Conservation (phyloP, 1,140 invertebrate genomes). For the Solenopsis invicta region DNA sequence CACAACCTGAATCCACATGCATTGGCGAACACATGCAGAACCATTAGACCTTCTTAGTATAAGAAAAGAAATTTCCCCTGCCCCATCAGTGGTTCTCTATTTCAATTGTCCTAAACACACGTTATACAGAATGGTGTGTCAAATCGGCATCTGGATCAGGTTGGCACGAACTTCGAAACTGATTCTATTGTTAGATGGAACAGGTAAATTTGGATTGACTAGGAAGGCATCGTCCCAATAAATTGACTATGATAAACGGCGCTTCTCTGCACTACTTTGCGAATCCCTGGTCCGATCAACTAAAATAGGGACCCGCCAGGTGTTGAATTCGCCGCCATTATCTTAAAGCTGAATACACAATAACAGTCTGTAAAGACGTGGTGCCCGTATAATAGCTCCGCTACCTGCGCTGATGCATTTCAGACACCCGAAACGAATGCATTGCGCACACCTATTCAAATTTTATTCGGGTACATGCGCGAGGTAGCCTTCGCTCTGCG, state of each 20-base stretch:
- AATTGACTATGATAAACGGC: slow-evolving; percentile 1
- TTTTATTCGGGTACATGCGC: background rate
- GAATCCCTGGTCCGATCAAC: background rate
- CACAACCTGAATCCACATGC: background rate
- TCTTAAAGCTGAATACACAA: slow-evolving; percentile 1
- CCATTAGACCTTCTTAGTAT: slow-evolving; percentile 19
- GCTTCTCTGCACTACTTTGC: background rate
- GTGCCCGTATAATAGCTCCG: background rate
- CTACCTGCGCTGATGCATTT: background rate
- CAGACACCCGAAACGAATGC: background rate
- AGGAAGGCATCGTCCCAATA: background rate
- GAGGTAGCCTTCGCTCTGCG: background rate
- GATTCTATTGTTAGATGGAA: background rate
- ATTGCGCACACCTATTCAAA: background rate
- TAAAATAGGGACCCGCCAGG: background rate
- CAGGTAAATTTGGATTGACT: background rate
- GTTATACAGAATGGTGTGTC: background rate
- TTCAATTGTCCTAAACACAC: background rate
- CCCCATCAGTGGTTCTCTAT: slow-evolving; percentile 1
- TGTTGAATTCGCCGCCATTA: background rate
- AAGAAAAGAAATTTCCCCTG: slow-evolving; percentile 16
- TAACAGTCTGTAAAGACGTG: background rate
- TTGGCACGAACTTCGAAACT: background rate
- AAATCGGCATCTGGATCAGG: background rate
- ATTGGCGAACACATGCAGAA: slow-evolving; percentile 13